Evolutionary conservation across 2,888 invertebrate species (phyloP).

Genomic region (Aphodius sticticus): DNA sequence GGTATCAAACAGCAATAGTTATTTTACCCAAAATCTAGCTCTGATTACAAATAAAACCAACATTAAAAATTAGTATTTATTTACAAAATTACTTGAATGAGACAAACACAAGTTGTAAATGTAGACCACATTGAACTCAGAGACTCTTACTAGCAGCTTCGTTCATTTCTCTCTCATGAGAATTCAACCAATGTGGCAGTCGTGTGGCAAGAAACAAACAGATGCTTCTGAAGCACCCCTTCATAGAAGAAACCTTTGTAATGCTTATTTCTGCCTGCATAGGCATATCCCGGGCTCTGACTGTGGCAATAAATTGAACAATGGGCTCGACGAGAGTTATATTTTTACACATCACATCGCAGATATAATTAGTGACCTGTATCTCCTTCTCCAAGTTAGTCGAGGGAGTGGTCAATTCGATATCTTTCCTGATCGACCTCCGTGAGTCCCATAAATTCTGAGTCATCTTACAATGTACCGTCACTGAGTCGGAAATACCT

Average conservation of each 20-base stretch:
- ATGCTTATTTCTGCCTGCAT: conserved; percentile 48
- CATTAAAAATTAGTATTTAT: background rate
- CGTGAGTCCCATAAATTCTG: conserved; percentile 55
- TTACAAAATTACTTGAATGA: background rate
- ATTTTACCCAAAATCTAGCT: too few relatives aligned
- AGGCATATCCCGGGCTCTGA: conserved; percentile 49
- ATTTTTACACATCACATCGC: conserved; percentile 44
- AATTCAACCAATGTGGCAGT: conserved; percentile 51
- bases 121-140: background rate
- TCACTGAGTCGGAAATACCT: conserved; percentile 47
- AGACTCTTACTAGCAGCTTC: conserved; percentile 19
- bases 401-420: conserved; percentile 43
- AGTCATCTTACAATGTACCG: conserved; percentile 52
- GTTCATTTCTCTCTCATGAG: conserved; percentile 46
- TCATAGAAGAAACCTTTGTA: conserved; percentile 48
- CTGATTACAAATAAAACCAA: too few relatives aligned
- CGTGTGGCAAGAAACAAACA: conserved; percentile 48
- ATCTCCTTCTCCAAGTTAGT: conserved; percentile 55
- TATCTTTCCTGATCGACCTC: conserved; percentile 47
- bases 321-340: conserved; percentile 42
- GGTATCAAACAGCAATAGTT: too few relatives aligned
- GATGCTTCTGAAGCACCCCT: conserved; percentile 52
- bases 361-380: conserved; percentile 52
- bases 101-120: background rate
- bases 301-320: conserved; percentile 52